Conservation (phyloP, 1,140 invertebrate genomes). For the Mycetomoellerius zeteki region DNA sequence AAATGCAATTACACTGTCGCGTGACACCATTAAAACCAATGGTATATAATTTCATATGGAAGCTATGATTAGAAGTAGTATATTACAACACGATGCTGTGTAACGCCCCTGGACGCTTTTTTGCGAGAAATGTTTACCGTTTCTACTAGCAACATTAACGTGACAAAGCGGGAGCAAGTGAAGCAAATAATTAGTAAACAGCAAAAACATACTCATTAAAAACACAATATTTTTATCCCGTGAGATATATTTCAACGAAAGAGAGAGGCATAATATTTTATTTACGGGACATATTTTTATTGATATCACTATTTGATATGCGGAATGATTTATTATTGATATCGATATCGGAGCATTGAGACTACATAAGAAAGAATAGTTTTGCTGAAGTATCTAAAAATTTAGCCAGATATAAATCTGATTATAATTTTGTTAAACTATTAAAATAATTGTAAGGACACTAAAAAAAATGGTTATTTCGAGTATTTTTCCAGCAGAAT, state of each 20-base stretch:
- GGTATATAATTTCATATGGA: slow-evolving; percentile 34
- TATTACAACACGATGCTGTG: slow-evolving; percentile 38
- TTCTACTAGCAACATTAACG: slow-evolving; percentile 52
- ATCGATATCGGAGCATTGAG: neutral
- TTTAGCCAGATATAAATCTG: no score
- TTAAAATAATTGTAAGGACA: no score
- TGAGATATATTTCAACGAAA: slow-evolving; percentile 10
- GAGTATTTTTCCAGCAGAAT: no score
- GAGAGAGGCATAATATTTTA: slow-evolving; percentile 10
- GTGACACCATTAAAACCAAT: slow-evolving; percentile 14
- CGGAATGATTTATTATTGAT: no score
- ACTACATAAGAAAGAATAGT: no score
- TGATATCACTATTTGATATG: neutral
- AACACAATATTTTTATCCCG: slow-evolving; percentile 52
- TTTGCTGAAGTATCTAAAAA: no score
- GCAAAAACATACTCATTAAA: slow-evolving; percentile 60
- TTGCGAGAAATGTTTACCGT: slow-evolving; percentile 60
- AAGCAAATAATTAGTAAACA: slow-evolving; percentile 63
- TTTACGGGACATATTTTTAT: slow-evolving; percentile 28
- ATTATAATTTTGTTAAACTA: no score
- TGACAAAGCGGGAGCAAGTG: slow-evolving; percentile 57
- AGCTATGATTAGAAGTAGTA: slow-evolving; percentile 54
- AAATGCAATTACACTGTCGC: neutral
- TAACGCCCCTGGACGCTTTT: slow-evolving; percentile 46
- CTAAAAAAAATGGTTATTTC: no score